A percentile compares a stretch with the other conserved stretches of the same genome.
These are phyloP conservation scores for Ylistrum balloti DNA, from an alignment of 1,140 invertebrate genomes.

Conservation along the genomic window DNA sequence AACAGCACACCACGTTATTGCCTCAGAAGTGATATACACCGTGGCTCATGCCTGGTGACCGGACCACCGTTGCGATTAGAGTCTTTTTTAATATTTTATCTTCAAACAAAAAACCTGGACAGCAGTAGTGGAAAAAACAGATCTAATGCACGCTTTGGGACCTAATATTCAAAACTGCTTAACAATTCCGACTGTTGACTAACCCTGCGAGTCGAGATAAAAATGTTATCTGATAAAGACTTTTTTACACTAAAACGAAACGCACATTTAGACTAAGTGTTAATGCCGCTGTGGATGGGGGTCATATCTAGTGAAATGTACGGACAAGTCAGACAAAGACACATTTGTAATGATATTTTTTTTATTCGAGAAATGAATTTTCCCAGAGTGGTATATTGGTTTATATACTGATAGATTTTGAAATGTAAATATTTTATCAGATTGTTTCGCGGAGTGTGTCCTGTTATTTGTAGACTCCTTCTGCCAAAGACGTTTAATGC, in stretches of 20 bases:
- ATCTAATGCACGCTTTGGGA: not conserved
- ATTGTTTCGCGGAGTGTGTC: not conserved
- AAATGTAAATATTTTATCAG: conserved; percentile 36
- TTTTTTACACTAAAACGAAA: conserved; percentile 20
- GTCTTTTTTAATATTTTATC: conserved; percentile 10
- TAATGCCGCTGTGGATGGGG: not conserved
- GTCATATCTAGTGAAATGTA: not conserved
- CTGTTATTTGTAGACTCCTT: not conserved
- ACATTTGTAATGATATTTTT: not conserved
- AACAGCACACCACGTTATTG: not conserved
- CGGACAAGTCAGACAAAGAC: not conserved
- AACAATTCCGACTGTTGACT: not conserved
- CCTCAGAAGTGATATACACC: not conserved
- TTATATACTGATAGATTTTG: conserved; percentile 18
- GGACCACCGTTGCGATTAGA: not conserved
- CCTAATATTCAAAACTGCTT: not conserved
- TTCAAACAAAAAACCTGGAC: not conserved
- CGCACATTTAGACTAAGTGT: not conserved
- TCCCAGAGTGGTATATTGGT: not conserved
- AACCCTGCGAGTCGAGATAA: not conserved
- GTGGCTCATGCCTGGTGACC: not conserved
- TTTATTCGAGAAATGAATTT: not conserved
- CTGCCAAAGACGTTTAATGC: not conserved
- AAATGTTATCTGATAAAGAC: not conserved
- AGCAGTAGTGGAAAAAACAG: not conserved